Evolutionary conservation across 1,140 invertebrate species (phyloP).

Genomic region (Ceratosolen solmsi): DNA sequence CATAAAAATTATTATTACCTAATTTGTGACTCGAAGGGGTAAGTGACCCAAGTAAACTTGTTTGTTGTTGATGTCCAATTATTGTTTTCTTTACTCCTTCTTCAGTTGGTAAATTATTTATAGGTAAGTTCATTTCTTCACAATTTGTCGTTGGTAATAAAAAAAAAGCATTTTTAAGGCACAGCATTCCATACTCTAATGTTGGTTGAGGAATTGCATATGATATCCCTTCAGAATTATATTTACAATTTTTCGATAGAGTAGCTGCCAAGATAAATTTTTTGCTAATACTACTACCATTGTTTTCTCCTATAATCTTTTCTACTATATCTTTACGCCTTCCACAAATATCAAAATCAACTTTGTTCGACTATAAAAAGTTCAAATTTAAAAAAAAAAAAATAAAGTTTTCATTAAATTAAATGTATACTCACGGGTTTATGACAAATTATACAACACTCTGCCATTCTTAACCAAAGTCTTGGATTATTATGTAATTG

Average conservation of each 20-base stretch:
- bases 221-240: conserved; percentile 78
- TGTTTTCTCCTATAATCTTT: conserved; percentile 70
- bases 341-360: conserved; percentile 78
- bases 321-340: conserved; percentile 79
- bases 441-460: conserved; percentile 88
- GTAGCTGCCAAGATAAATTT: conserved; percentile 79
- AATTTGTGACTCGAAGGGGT: conserved; percentile 39
- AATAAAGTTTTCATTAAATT: conserved; percentile 36
- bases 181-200: conserved; percentile 91
- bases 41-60: conserved; percentile 48
- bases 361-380: conserved; percentile 76
- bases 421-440: conserved; percentile 75
- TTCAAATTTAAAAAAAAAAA: conserved; percentile 43
- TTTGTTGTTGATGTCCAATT: conserved; percentile 24
- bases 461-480: conserved; percentile 93
- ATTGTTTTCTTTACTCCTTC: conserved; percentile 44
- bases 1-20: conserved; percentile 45
- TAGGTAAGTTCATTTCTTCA: conserved; percentile 59
- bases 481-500: conserved; percentile 90
- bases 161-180: conserved; percentile 87
- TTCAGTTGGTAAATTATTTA: conserved; percentile 35
- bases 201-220: conserved; percentile 89
- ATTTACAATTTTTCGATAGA: conserved; percentile 76
- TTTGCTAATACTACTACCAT: conserved; percentile 76
- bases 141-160: conserved; percentile 71